These are phyloP conservation scores for Pampusana beccarii DNA, from an alignment of 2,113 vertebrate species.

Conservation along the genomic window DNA sequence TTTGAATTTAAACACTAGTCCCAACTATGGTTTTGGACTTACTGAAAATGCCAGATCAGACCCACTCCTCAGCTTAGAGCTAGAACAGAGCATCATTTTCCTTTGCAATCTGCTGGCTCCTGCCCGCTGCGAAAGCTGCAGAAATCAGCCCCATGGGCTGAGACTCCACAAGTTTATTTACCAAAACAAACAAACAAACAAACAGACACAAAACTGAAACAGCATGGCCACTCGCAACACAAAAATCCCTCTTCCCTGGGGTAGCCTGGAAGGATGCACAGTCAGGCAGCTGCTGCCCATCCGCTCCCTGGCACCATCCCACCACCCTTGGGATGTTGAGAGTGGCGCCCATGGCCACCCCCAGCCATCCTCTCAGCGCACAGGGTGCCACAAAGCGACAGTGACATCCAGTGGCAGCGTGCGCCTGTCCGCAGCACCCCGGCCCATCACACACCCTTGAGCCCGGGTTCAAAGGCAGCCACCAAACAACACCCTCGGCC, in stretches of 20 bases:
- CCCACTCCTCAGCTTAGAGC: background rate
- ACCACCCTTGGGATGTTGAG: fast-evolving
- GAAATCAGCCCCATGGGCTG: background rate
- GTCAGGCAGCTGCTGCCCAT: fast-evolving
- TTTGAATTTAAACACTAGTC: background rate
- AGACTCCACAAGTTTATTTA: fast-evolving
- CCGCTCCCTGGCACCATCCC: background rate
- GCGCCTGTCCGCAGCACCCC: fast-evolving
- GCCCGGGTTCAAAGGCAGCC: fast-evolving
- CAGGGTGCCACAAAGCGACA: background rate
- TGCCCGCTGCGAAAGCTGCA: fast-evolving
- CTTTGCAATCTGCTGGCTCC: background rate
- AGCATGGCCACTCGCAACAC: fast-evolving
- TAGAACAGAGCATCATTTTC: background rate
- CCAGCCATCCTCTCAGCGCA: fast-evolving
- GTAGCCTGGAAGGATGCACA: fast-evolving
- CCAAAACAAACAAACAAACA: background rate
- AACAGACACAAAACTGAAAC: background rate
- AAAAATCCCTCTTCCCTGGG: fast-evolving
- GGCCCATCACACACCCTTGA: fast-evolving
- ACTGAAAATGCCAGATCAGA: background rate
- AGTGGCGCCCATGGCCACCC: background rate
- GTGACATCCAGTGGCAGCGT: conserved; percentile 41
- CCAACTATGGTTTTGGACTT: background rate
- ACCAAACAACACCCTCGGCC: fast-evolving